Percentiles rank a stretch among this genome's conserved stretches.
Evolutionary conservation across 2,888 invertebrate genomes (phyloP).

Genomic region (Chrysolina oricalcia): DNA sequence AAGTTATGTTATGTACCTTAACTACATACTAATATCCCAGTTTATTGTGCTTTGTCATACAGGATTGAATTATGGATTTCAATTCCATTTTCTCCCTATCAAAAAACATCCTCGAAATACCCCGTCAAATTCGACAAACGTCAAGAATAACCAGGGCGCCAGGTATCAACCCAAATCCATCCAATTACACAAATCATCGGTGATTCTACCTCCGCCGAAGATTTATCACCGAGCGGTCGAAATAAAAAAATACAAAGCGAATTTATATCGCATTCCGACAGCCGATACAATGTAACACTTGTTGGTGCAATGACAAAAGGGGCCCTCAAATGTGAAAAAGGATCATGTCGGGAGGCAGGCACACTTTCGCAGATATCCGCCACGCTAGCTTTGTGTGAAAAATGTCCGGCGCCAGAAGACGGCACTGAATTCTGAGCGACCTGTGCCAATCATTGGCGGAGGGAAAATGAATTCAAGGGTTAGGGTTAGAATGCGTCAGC

Average conservation of each 20-base stretch:
- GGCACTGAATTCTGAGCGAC: constrained; percentile 48
- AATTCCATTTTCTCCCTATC: too few relatives aligned
- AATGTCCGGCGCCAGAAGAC: constrained; percentile 51
- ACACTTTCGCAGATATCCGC: constrained; percentile 31
- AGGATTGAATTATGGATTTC: too few relatives aligned
- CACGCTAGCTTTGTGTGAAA: constrained; percentile 30
- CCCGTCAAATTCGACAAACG: background rate
- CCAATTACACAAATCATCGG: constrained; percentile 21
- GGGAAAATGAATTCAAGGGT: background rate
- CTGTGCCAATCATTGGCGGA: constrained; percentile 39
- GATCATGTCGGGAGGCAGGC: constrained; percentile 33
- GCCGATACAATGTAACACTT: constrained; percentile 43
- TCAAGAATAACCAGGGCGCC: background rate
- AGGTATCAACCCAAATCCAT: background rate
- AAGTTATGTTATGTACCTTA: too few relatives aligned
- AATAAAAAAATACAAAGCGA: constrained; percentile 40
- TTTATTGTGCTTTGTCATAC: too few relatives aligned
- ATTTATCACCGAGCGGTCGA: constrained; percentile 27
- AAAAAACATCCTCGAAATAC: background rate
- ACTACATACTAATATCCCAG: too few relatives aligned
- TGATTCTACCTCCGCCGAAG: background rate
- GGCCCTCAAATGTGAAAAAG: constrained; percentile 29
- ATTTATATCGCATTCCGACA: constrained; percentile 44
- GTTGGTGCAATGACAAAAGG: constrained; percentile 42
- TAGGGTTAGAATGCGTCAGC: too few relatives aligned